These are phyloP conservation scores for Diorhabda elongata DNA, from an alignment of 1,140 invertebrate species.

Conservation along the genomic window DNA sequence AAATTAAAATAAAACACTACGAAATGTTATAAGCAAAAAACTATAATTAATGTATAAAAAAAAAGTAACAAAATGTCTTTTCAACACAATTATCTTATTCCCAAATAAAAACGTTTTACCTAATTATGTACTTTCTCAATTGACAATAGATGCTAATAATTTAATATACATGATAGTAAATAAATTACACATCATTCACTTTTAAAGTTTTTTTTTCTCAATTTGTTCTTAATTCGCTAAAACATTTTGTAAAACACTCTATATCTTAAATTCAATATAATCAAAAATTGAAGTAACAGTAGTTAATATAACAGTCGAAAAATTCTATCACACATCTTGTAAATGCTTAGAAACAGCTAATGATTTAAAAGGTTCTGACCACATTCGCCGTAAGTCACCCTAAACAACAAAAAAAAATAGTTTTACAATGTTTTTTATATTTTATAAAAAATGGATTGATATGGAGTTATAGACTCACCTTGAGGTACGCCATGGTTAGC, in stretches of 20 bases:
- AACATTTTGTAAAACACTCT: constrained; percentile 8
- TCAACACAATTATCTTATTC: not conserved
- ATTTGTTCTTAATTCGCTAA: constrained; percentile 11
- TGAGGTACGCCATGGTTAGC: constrained; percentile 95
- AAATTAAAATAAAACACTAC: not conserved
- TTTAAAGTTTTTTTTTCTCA: not conserved
- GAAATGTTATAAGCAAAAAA: constrained; percentile 3
- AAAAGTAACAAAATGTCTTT: constrained; percentile 3
- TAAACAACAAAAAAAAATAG: constrained; percentile 48
- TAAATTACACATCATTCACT: constrained; percentile 8
- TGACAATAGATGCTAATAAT: not conserved
- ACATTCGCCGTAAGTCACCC: constrained; percentile 95
- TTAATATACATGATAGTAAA: not conserved
- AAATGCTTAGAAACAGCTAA: constrained; percentile 70
- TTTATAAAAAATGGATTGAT: not conserved
- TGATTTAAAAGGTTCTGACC: constrained; percentile 93
- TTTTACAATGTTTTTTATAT: not conserved
- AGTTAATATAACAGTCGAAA: constrained; percentile 14
- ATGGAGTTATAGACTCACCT: constrained; percentile 56
- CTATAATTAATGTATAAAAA: not conserved
- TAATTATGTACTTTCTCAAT: constrained; percentile 1
- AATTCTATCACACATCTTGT: constrained; percentile 60
- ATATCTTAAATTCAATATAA: constrained; percentile 11
- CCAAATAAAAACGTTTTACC: not conserved
- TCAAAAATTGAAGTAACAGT: constrained; percentile 14